Evolutionary conservation across 2,888 invertebrate genomes (phyloP), one percentile per base, ranked within the genome.

Genomic region (Dynastes tityus): DNA sequence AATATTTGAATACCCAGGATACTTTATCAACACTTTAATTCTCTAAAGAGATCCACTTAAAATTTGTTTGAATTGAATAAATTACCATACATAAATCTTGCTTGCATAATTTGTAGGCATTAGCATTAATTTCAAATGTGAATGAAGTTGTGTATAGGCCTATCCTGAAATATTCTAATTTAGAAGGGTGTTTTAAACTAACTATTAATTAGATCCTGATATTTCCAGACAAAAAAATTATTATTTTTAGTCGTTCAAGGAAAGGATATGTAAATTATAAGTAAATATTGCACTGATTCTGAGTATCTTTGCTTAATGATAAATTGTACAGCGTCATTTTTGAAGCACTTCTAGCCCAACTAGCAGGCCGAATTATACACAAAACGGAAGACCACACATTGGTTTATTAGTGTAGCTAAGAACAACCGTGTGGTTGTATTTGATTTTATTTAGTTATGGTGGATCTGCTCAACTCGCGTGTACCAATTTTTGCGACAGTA

Each of bases 21-120:
- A 55, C 22, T 55, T 22, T 22, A 55, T 22, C 13, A 55, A n/a
- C 55, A 2, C 55, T 16, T 55, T 27, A 29, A 2, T 63, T 29
- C 4, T 13, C 63, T 29, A 63, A 8, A 63, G 29, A 11, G 61
- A 61, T 9, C 22, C 29, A 22, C 9, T 61, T 61, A 61, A 61
- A 63, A 63, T 63, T 63, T 63, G 27, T 32, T 63, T 63, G 5
- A 13, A 63, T 63, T 63, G 63, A 63, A 63, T 63, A 63, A 27
- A 63, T 63, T 63, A 27, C 27, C 63, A 63, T 63, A 29, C 13
- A 63, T 63, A 13, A 55, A 16, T 6, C 3, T 55, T 55, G 55
- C 55, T 16, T 55, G n/a, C 22, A 55, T 16, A 55, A 55, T 55
- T 16, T 55, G 6, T n/a, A 13, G 13, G n/a, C 22, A 55, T 55